Evolutionary conservation across 2,888 invertebrate species (phyloP).

Genomic region (Emmelina monodactyla): DNA sequence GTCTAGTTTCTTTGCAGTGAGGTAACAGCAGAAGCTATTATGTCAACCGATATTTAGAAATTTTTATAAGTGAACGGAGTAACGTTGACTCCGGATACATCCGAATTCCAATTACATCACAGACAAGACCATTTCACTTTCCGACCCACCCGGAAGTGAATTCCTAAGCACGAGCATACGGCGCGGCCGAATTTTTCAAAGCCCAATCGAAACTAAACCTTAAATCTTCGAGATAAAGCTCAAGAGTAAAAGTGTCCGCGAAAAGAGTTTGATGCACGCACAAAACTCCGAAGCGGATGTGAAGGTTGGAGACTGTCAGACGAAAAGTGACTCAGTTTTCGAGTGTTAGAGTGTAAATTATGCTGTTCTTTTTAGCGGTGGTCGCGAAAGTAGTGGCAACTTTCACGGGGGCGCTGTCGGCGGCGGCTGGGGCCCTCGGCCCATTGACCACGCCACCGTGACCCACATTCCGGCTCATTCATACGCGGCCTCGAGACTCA

Average conservation of each 20-base stretch:
- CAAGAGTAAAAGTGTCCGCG: background rate
- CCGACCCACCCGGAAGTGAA: conserved; percentile 66
- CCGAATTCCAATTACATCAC: conserved; percentile 67
- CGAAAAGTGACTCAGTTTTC: conserved; percentile 51
- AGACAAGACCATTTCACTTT: conserved; percentile 66
- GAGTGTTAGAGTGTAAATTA: conserved; percentile 49
- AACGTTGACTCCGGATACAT: conserved; percentile 62
- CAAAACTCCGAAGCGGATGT: conserved; percentile 60
- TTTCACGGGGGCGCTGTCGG: conserved; percentile 60
- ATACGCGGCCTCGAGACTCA: conserved; percentile 45
- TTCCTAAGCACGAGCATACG: conserved; percentile 64
- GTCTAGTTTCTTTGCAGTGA: background rate
- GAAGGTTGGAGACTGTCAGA: conserved; percentile 37
- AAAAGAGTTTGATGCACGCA: conserved; percentile 28
- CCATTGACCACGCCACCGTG: conserved; percentile 67
- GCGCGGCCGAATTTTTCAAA: conserved; percentile 45
- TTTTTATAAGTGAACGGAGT: conserved; percentile 61
- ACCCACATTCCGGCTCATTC: conserved; percentile 63
- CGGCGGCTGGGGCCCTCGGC: conserved; percentile 51
- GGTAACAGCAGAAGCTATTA: conserved; percentile 31
- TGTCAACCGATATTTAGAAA: conserved; percentile 56
- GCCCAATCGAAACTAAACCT: conserved; percentile 30
- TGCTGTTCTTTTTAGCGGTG: conserved; percentile 30
- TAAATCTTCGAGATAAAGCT: conserved; percentile 16
- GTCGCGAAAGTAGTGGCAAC: conserved; percentile 64